These are phyloP conservation scores for Rhynchotus rufescens DNA, from an alignment of 2,797 vertebrate genomes.

Conservation along the genomic window DNA sequence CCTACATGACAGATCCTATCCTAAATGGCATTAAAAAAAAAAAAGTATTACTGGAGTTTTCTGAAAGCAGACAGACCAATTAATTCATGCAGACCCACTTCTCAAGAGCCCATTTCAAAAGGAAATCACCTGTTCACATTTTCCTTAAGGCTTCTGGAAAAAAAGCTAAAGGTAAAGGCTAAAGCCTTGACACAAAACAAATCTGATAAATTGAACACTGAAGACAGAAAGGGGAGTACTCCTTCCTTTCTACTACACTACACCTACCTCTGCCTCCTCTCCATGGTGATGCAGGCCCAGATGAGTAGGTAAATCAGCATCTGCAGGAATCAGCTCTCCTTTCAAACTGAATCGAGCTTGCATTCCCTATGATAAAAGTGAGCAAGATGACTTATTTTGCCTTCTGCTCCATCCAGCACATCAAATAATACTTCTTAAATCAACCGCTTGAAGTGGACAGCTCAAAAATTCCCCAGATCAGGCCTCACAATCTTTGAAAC, in stretches of 20 bases:
- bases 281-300: slow-evolving; percentile 97
- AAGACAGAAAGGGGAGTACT: not conserved
- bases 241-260: not conserved
- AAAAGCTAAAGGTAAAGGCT: too few species aligned
- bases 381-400: not conserved
- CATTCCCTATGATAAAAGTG: slow-evolving; percentile 86
- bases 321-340: slow-evolving; percentile 88
- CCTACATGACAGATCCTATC: not conserved
- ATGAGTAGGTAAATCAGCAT: slow-evolving; percentile 91
- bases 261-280: slow-evolving; percentile 93
- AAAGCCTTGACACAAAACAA: not conserved
- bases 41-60: not conserved
- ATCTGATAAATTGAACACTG: not conserved
- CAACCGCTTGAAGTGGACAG: not conserved
- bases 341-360: slow-evolving; percentile 94
- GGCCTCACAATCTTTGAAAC: not conserved
- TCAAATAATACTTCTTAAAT: not conserved
- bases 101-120: not conserved
- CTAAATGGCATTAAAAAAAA: not conserved
- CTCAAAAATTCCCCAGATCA: not conserved
- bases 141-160: not conserved
- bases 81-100: not conserved
- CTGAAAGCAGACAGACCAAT: not conserved
- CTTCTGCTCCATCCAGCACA: not conserved
- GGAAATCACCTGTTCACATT: not conserved